A percentile compares a stretch with the other conserved stretches of the same genome.
These are phyloP conservation scores for Elegia similella DNA, from an alignment of 2,888 invertebrate genomes.

Conservation along the genomic window DNA sequence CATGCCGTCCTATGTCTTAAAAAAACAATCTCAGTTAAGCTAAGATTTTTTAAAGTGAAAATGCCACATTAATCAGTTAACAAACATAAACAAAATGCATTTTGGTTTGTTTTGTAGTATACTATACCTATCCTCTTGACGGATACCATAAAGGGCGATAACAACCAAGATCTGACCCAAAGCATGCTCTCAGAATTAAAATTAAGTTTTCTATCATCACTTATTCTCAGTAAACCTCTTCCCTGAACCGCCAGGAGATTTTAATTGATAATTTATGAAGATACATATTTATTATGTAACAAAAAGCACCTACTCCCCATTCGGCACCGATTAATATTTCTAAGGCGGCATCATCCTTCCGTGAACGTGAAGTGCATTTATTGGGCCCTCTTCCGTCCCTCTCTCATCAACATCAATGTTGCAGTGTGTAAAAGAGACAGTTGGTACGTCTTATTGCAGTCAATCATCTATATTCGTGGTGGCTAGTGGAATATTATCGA, in stretches of 20 bases:
- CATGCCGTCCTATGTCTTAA: no score
- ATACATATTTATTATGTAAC: slow-evolving; percentile 8
- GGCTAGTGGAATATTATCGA: slow-evolving; percentile 74
- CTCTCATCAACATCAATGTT: slow-evolving; percentile 29
- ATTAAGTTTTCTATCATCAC: background rate
- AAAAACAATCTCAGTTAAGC: no score
- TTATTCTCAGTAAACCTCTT: background rate
- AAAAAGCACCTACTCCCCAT: slow-evolving; percentile 33
- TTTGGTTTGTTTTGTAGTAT: no score
- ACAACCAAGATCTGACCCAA: no score
- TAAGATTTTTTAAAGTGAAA: no score
- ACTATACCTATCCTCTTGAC: no score
- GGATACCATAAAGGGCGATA: no score
- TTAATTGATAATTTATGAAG: background rate
- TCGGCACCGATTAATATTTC: slow-evolving; percentile 69
- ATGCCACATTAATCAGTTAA: no score
- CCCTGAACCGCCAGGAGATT: background rate
- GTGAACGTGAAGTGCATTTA: slow-evolving; percentile 74
- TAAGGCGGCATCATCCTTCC: slow-evolving; percentile 68
- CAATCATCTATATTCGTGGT: slow-evolving; percentile 80
- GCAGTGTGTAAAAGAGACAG: slow-evolving; percentile 41
- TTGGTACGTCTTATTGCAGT: slow-evolving; percentile 58
- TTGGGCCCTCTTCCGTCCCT: slow-evolving; percentile 44
- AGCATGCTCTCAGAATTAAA: background rate
- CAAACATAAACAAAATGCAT: no score